Evolutionary conservation across 2,888 invertebrate species (phyloP), one percentile per base, ranked within the genome.

Genomic region (Cerastis rubricosa): DNA sequence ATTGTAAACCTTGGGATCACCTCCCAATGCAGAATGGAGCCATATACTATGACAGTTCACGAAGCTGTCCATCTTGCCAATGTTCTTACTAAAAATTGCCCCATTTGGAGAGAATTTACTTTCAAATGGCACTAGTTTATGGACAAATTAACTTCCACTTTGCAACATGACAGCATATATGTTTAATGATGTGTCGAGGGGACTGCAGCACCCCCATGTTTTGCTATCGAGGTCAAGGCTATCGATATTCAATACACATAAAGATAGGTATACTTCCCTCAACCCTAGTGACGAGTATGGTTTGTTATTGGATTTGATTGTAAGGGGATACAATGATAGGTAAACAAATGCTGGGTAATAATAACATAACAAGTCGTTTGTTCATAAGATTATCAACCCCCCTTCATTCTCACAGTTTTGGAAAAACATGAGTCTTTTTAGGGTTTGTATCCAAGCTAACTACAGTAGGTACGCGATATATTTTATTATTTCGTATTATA

Each of bases 1-100:
- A 95, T 96, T 95, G 95, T 95, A 89, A 90, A 90, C 89, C 87
- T 81, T 82, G 90, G 92, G 94, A 94, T 94, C 93, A 91, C 92
- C 91, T 91, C 89, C 92, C 92, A 92, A 91, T 91, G 91, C 88
- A 90, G 94, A 93, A 94, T 94, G 92, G 93, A 93, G 92, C 91
- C 90, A 90, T 94, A 93, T 92, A 93, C 92, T 91, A 93, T 91
- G 90, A 92, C 90, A 87, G 81, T 72, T 69, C 74, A 74, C 74
- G 35, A 64, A 66, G 57, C 70, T 78, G 68, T 84, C 72, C 79
- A 67, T 73, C 74, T 85, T 74, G 65, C 66, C 49, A 63, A 64
- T 65, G 76, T 59, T 45, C 22, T 29, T 61, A 35, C 40, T 40
- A 66, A 83, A 47, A 63, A 78, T 59, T 49, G 19, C 61, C 35